phyloP scores from a whole-genome alignment of 2,797 vertebrate genomes.

The Atherinosoma microstoma region DNA sequence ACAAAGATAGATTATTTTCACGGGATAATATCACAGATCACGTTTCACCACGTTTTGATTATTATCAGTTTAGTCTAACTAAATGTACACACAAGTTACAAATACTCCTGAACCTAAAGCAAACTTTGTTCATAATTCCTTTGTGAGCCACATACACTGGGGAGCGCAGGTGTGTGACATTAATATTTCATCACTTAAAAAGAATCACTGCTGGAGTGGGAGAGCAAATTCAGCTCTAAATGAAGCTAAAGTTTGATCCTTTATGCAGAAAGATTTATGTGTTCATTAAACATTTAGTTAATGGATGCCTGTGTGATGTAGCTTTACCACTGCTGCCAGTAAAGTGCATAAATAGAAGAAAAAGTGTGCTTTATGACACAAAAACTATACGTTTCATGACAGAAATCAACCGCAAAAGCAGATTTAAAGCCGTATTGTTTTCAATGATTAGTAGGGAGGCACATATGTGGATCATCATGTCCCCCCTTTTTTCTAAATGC shows the following conservation, averaged over 20 bases:
- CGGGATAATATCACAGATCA: neutral
- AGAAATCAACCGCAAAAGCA: too few relatives aligned
- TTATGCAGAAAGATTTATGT: constrained; percentile 9
- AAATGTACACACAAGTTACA: constrained; percentile 6
- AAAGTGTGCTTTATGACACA: too few relatives aligned
- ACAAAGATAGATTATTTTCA: neutral
- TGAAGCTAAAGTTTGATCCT: neutral
- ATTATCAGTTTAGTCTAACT: constrained; percentile 8
- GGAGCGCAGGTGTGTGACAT: neutral
- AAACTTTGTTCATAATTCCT: neutral
- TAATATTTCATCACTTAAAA: constrained; percentile 1
- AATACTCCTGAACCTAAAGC: neutral
- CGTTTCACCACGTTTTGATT: constrained; percentile 3
- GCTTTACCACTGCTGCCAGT: neutral
- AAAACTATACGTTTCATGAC: too few relatives aligned
- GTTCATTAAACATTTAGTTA: neutral
- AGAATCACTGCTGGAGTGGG: neutral
- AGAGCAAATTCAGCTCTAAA: neutral
- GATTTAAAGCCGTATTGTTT: too few relatives aligned
- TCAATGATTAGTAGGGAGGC: too few relatives aligned
- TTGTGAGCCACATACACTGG: neutral
- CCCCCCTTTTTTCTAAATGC: too few relatives aligned
- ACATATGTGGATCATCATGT: too few relatives aligned
- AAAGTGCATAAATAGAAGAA: too few relatives aligned
- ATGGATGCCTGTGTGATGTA: too few relatives aligned